phyloP scores from a whole-genome alignment of 2,888 invertebrate genomes.

The Orthosia gracilis region DNA sequence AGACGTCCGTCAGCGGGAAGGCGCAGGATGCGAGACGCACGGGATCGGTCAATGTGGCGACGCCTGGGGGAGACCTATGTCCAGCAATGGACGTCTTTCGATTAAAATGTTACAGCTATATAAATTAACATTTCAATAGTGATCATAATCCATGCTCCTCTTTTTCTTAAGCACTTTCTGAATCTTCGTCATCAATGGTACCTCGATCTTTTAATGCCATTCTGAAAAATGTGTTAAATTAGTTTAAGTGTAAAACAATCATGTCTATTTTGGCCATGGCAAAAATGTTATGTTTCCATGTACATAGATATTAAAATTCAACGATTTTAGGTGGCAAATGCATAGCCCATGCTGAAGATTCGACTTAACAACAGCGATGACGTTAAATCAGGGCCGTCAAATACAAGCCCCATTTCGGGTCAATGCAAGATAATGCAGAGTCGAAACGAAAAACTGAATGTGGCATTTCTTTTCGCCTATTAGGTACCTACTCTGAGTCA shows the following conservation, averaged over 20 bases:
- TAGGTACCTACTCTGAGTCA: too few relatives aligned
- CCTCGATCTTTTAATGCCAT: neutral
- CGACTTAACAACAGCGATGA: neutral
- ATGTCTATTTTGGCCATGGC: neutral
- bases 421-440: too few relatives aligned
- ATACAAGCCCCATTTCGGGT: too few relatives aligned
- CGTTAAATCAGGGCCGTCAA: neutral
- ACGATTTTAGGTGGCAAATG: neutral
- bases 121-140: neutral
- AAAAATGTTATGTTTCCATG: neutral
- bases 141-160: slow-evolving; percentile 11
- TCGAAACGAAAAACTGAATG: too few relatives aligned
- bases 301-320: too few relatives aligned
- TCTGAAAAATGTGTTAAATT: slow-evolving; percentile 4
- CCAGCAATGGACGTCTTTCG: too few relatives aligned
- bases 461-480: too few relatives aligned
- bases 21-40: too few relatives aligned
- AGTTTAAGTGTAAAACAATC: neutral
- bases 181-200: slow-evolving; percentile 39
- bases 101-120: neutral
- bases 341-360: neutral
- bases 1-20: too few relatives aligned
- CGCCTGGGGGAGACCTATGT: too few relatives aligned
- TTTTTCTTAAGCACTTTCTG: slow-evolving; percentile 40
- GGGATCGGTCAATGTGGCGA: too few relatives aligned